A percentile compares a stretch with the other conserved stretches of the same genome.
Conservation (phyloP, 2,113 vertebrate genomes). For the Melospiza melodia region DNA sequence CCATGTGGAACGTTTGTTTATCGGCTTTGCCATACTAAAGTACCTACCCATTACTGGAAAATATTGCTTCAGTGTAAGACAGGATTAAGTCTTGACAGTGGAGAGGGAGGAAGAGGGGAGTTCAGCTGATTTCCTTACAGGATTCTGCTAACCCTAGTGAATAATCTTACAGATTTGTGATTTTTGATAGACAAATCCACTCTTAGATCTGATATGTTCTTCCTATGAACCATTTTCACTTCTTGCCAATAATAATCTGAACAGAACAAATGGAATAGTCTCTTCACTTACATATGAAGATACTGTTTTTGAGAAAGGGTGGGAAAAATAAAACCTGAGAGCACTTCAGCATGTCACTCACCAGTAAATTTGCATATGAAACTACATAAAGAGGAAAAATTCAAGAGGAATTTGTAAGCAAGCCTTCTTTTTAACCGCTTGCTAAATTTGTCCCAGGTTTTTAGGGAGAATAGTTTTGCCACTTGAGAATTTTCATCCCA, state of each 20-base stretch:
- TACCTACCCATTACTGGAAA: not conserved
- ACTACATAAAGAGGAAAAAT: not conserved
- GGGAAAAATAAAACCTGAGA: not conserved
- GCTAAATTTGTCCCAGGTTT: not conserved
- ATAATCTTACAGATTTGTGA: accelerated
- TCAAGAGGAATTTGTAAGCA: not conserved
- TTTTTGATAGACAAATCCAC: not conserved
- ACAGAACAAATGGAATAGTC: not conserved
- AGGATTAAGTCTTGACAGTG: not conserved
- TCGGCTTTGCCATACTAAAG: accelerated
- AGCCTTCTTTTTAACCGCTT: not conserved
- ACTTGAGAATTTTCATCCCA: not conserved
- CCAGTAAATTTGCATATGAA: not conserved
- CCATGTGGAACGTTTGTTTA: not conserved
- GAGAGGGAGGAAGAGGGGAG: not conserved
- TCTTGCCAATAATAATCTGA: not conserved
- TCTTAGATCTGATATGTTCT: not conserved
- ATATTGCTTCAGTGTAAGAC: not conserved
- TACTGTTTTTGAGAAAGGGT: not conserved
- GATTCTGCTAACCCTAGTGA: not conserved
- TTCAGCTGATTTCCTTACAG: not conserved
- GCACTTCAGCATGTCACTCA: not conserved
- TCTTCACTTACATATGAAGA: not conserved
- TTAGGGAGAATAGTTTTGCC: not conserved
- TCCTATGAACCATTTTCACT: not conserved